Evolutionary conservation across 2,797 vertebrate genomes (phyloP).

Genomic region (Xyrichtys novacula): DNA sequence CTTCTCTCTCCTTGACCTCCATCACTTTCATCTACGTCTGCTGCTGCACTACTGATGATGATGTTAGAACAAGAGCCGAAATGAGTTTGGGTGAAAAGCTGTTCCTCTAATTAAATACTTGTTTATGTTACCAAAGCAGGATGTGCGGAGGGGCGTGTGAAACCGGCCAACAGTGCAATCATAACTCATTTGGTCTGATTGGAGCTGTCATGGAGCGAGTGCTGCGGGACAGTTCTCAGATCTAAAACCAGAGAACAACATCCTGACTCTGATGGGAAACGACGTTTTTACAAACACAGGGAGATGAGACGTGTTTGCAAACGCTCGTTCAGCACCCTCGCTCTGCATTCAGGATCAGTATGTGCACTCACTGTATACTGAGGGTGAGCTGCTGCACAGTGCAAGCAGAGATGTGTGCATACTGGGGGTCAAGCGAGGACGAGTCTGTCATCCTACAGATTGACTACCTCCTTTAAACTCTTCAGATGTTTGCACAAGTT

Average conservation of each 20-base stretch:
- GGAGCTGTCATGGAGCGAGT: constrained; percentile 5
- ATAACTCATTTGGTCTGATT: background rate
- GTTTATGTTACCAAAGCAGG: background rate
- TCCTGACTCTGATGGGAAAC: background rate
- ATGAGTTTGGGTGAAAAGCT: background rate
- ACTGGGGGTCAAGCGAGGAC: background rate
- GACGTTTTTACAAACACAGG: constrained; percentile 12
- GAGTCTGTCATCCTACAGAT: background rate
- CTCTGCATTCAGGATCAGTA: background rate
- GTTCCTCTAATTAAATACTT: background rate
- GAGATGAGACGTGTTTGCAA: background rate
- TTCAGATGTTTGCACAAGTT: constrained; percentile 11
- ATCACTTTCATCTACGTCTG: background rate
- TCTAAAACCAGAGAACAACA: background rate
- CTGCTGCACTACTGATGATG: too few relatives aligned
- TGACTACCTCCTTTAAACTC: constrained; percentile 20
- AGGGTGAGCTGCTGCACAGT: background rate
- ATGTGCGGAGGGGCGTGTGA: background rate
- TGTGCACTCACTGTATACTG: background rate
- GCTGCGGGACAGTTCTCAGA: background rate
- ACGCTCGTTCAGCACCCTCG: too few relatives aligned
- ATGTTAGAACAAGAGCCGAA: background rate
- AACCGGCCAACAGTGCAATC: background rate
- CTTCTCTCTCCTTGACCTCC: constrained; percentile 3
- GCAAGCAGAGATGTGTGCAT: background rate